Evolutionary conservation across 2,888 invertebrate species (phyloP), one percentile per base, ranked within the genome.

Genomic region (Tipula helvola): DNA sequence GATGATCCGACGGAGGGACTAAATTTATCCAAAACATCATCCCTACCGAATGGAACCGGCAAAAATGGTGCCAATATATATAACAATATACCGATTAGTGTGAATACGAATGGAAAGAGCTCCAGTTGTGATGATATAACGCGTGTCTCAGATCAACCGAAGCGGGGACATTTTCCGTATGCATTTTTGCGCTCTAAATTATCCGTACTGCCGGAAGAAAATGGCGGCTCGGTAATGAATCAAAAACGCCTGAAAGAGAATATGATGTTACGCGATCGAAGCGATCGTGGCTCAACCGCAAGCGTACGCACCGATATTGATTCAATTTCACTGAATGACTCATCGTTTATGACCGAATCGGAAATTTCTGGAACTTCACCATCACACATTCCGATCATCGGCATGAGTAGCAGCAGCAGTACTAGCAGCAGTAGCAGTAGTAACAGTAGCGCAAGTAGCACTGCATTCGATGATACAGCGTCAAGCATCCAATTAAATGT

Each of bases 1-100:
- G 96, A 96, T 90, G 96, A 96, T 91, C 96, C 96, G 8, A 95
- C 95, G n/a, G 95, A 96, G 89, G 96, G 95, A 83, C 93, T 96
- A 87, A 95, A 95, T 89, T 92, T 95, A 88, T 88, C 88, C 92
- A 93, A 90, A 84, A 84, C 84, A 10, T 84, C 84, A 8, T 84
- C 84, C 5, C n/a, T 84, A n/a, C 84, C 84, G 8, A 84, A 84
- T 84, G 84, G 84, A 18, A 85, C 85, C 2, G 85, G 85, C 0
- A 85, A 85, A 85, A 36, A 84, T 84, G 39, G 84, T 39, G 16
- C 85, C 7, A 86, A 83, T 8, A 10, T 39, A 8, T 86, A 83
- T 83, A 39, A 36, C 10, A 18, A n/a, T 10, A 10, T 10, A 4
- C 18, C 39, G 12, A 42, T 39, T 10, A 41, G 41, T 18, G 42